These are phyloP conservation scores for Ophthalmotilapia sp. DNA, from an alignment of 2,113 vertebrate genomes.

Conservation along the genomic window DNA sequence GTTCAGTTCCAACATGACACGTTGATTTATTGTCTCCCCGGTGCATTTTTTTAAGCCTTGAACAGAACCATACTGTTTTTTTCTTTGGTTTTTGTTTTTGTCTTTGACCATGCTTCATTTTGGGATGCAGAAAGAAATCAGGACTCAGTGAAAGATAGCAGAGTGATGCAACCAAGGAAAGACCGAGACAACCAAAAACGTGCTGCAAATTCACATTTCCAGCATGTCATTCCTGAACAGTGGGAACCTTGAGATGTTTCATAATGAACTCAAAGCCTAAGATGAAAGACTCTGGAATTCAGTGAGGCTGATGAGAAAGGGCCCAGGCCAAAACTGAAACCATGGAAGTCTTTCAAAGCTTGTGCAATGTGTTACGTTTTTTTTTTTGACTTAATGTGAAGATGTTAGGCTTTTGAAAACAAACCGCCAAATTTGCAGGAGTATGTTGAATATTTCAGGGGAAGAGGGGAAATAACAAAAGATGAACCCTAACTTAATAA, in stretches of 20 bases:
- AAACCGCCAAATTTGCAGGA: conserved; percentile 46
- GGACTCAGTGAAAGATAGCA: conserved; percentile 23
- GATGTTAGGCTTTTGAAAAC: conserved; percentile 56
- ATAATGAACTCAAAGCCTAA: conserved; percentile 26
- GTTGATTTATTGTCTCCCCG: conserved; percentile 12
- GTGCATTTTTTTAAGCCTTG: conserved; percentile 12
- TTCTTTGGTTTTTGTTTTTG: neutral
- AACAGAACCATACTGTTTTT: conserved; percentile 31
- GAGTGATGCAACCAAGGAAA: conserved; percentile 21
- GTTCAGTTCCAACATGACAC: conserved; percentile 8
- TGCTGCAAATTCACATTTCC: conserved; percentile 58
- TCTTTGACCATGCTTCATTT: conserved; percentile 30
- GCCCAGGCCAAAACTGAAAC: conserved; percentile 32
- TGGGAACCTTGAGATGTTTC: conserved; percentile 47
- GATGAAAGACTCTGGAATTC: conserved; percentile 24
- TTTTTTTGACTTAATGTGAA: conserved; percentile 58
- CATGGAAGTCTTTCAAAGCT: conserved; percentile 49
- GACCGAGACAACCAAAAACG: conserved; percentile 50
- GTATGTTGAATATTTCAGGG: conserved; percentile 27
- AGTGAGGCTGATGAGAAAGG: conserved; percentile 17
- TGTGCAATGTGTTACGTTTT: conserved; percentile 52
- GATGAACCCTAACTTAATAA: conserved; percentile 27
- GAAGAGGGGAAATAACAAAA: conserved; percentile 13
- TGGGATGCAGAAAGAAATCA: conserved; percentile 54
- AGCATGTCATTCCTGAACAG: conserved; percentile 48